These are phyloP conservation scores for Lamprotornis superbus DNA, from an alignment of 2,113 vertebrate genomes.

Conservation along the genomic window DNA sequence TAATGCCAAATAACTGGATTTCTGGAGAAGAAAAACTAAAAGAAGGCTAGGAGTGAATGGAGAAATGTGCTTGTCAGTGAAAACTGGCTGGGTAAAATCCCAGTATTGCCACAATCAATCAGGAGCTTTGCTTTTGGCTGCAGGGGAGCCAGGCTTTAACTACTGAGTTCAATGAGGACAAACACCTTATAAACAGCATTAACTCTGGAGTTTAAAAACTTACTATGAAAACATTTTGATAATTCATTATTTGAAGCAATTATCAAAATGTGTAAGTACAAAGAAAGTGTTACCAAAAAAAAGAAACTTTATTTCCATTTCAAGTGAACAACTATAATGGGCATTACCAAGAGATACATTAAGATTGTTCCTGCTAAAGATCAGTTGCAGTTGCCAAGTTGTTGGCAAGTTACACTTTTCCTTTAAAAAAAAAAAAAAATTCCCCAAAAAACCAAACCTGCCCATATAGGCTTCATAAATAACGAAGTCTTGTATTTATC, in stretches of 20 bases:
- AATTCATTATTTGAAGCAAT: not conserved
- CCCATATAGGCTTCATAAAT: not conserved
- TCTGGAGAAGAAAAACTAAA: not conserved
- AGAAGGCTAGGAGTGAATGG: not conserved
- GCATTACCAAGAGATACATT: not conserved
- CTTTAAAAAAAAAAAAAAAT: not conserved
- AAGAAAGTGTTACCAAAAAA: not conserved
- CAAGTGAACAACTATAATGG: not conserved
- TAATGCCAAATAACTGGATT: constrained; percentile 28
- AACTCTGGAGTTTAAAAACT: not conserved
- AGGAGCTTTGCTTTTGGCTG: not conserved
- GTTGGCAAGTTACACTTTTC: not conserved
- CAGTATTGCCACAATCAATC: not conserved
- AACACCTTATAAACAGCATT: not conserved
- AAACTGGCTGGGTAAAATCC: not conserved
- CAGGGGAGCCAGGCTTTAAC: not conserved
- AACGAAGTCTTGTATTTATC: not conserved
- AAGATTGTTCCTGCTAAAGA: not conserved
- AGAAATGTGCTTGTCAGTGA: not conserved
- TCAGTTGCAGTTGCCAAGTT: not conserved
- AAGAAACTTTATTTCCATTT: not conserved
- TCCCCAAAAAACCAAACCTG: not conserved
- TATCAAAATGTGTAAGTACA: not conserved
- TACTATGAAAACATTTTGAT: not conserved
- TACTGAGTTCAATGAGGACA: not conserved